Percentiles rank a stretch among this genome's conserved stretches.
Conservation (phyloP, 2,113 vertebrate species). For the Salminus brasiliensis region DNA sequence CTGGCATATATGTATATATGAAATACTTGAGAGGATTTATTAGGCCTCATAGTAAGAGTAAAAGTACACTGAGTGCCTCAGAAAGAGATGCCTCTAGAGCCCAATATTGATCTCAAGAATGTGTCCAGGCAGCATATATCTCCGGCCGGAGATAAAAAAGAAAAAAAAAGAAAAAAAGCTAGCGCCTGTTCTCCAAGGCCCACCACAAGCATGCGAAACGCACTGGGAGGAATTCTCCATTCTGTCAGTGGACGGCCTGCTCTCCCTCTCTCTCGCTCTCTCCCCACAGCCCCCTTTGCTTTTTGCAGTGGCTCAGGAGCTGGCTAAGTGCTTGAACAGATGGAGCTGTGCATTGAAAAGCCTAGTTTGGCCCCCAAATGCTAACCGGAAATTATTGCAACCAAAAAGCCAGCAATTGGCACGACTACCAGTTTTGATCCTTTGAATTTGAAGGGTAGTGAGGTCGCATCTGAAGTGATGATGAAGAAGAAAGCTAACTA, state of each 20-base stretch:
- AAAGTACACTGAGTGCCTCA: neutral
- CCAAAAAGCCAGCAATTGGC: neutral
- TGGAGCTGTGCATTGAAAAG: slow-evolving; percentile 41
- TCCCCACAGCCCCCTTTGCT: neutral
- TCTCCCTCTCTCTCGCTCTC: neutral
- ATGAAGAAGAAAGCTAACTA: no score
- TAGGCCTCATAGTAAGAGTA: neutral
- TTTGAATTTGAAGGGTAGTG: no score
- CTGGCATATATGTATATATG: neutral
- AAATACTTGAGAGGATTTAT: neutral
- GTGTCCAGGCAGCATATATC: slow-evolving; percentile 8
- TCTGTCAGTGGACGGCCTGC: neutral
- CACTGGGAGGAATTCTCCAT: slow-evolving; percentile 27
- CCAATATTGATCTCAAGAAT: slow-evolving; percentile 12
- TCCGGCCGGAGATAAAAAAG: neutral
- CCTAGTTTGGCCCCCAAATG: neutral
- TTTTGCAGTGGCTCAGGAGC: slow-evolving; percentile 23
- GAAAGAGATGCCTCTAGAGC: neutral
- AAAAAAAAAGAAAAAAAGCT: neutral
- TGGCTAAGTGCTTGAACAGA: slow-evolving; percentile 49
- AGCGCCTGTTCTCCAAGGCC: slow-evolving; percentile 8
- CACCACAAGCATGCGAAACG: slow-evolving; percentile 35
- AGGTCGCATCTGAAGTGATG: no score
- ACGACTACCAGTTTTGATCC: no score
- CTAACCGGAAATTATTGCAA: neutral